Conservation (phyloP, 1,140 invertebrate species). For the Drosophila pallidifrons region DNA sequence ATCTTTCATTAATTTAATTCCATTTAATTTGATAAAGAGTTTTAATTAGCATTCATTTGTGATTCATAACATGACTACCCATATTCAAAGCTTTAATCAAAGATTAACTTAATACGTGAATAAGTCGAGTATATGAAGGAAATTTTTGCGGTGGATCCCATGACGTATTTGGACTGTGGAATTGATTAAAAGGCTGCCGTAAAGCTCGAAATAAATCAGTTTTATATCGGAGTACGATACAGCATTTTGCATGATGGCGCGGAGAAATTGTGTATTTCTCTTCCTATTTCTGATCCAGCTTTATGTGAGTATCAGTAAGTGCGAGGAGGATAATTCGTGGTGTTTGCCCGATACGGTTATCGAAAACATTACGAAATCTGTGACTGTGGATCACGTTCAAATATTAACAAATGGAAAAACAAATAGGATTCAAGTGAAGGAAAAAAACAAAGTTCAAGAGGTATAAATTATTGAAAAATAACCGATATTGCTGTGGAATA, state of each 20-base stretch:
- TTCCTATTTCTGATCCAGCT: not conserved
- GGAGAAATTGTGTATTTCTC: not conserved
- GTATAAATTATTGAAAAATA: conserved; percentile 4
- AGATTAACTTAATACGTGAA: not conserved
- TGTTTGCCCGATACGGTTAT: not conserved
- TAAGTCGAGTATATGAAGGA: not conserved
- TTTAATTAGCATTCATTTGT: not conserved
- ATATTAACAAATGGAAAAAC: not conserved
- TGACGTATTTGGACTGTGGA: not conserved
- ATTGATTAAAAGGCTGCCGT: not conserved
- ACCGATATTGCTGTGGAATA: not conserved
- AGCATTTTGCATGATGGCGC: not conserved
- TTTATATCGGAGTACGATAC: not conserved
- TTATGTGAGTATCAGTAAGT: not conserved
- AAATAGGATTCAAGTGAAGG: not conserved
- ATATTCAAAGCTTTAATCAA: not conserved
- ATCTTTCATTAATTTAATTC: too few relatives aligned
- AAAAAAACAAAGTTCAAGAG: not conserved
- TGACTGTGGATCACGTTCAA: not conserved
- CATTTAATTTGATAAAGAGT: not conserved
- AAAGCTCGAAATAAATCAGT: conserved; percentile 4
- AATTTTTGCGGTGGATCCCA: not conserved
- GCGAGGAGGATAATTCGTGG: not conserved
- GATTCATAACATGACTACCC: not conserved
- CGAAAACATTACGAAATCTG: not conserved